Evolutionary conservation across 2,113 vertebrate genomes (phyloP), one percentile per base, ranked within the genome.

Genomic region (Cettia cetti): DNA sequence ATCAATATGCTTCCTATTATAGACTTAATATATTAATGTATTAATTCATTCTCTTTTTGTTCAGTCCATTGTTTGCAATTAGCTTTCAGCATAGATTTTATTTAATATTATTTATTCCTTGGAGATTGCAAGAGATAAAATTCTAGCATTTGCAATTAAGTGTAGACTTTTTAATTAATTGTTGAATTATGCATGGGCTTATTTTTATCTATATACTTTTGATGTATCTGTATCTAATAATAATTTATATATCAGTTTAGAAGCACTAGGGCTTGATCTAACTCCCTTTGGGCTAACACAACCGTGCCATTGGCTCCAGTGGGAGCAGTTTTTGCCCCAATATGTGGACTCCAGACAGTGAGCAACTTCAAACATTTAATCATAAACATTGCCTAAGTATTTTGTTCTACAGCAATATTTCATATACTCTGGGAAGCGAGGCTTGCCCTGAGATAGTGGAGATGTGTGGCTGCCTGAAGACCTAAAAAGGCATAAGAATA

Each of bases 171-270:
- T 93, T 9, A 96, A 95, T 95, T 90, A 95, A 89, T 90, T 59
- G 47, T 59, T 95, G 84, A 78, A 95, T 97, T 95, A 96, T 97
- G 59, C 94, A 95, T 85, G n/a, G 18, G 27, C 23, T 83, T 95
- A 47, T 49, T 61, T 95, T 93, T 77, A 35, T 90, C 86, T 82
- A 1, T 88, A 54, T 68, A 54, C 80, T 89, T 95, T 86, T 96
- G 94, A 94, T 92, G 53, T 93, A 59, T 86, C 86, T 27, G 7
- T 30, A 63, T 90, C 57, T 89, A 90, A 53, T 84, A 89, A 74
- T 61, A 5, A 83, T 75, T 87, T 81, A 12, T 82, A 1, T 92
- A 56, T 86, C 49, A 35, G 7, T 47, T 87, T 31, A 89, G 76
- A 92, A 92, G 30, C 77, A 17, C 30, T 78, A 2, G 57, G 26